Evolutionary conservation across 35 echinoderm and acorn worm species (phyloP).

Genomic region (Holothuria glaberrima): DNA sequence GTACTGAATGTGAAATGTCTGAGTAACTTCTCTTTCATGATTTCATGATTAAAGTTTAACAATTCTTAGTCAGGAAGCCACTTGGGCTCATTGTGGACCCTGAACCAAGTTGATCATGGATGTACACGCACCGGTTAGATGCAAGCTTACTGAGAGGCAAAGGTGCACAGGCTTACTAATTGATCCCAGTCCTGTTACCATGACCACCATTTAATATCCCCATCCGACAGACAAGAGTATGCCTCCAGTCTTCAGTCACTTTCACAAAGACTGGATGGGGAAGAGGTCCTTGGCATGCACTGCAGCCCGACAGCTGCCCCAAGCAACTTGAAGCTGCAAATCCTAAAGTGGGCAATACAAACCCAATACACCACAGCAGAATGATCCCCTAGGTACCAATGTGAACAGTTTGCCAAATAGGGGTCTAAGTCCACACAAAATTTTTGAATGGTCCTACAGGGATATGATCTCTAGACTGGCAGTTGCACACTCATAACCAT

Average conservation of each 20-base stretch:
- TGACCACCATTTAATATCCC: too few species aligned
- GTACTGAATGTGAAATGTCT: background rate
- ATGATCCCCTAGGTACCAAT: background rate
- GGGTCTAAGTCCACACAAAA: background rate
- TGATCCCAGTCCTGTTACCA: background rate
- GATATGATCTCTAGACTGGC: background rate
- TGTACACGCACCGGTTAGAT: background rate
- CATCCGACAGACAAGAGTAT: too few species aligned
- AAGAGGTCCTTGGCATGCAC: background rate
- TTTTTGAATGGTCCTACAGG: background rate
- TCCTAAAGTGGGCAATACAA: background rate
- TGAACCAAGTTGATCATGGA: background rate
- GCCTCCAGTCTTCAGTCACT: too few species aligned
- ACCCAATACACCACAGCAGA: background rate
- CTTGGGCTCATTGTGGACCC: background rate
- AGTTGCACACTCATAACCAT: background rate
- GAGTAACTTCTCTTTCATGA: background rate
- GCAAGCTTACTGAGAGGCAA: background rate
- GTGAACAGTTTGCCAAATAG: background rate
- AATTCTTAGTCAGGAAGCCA: background rate
- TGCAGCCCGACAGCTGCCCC: too few species aligned
- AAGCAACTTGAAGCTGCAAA: background rate
- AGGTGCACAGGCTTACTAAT: background rate
- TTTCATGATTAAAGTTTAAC: background rate
- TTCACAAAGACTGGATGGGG: background rate